Evolutionary conservation across 2,888 invertebrate genomes (phyloP), one percentile per base, ranked within the genome.

Genomic region (Ceraclea dissimilis): DNA sequence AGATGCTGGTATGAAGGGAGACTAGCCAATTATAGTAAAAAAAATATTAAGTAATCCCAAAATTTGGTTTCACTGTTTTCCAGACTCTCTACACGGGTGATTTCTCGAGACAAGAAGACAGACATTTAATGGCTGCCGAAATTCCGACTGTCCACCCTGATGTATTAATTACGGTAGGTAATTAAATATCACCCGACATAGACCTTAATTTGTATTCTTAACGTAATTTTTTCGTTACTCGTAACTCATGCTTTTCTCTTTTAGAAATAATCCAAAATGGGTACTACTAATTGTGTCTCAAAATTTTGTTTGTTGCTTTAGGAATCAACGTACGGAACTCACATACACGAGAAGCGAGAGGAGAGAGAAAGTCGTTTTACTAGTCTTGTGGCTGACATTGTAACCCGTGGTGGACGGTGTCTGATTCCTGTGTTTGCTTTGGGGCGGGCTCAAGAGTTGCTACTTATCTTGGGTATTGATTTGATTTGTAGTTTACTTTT

Each of bases 71-170:
- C n/a, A n/a, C n/a, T n/a, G n/a, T n/a, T 34, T 66, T 65, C 0
- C 65, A 85, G 82, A 81, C 94, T 60, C 74, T 98, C 13, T 98
- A 98, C 69, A 99, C 99, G 0, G 99, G 99, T 0, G 99, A 99
- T 68, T 99, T 99, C 71, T 98, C 98, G 2, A 79, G 99, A 49
- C 95, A 98, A 74, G 99, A 99, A 72, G 99, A 99, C 74, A 79
- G 99, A 8, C 99, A 99, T 83, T 82, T 99, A 64, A 98, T 98
- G 94, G 95, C 98, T 1, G 99, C 99, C 0, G 99, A 99, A 76
- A 92, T 99, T 66, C 99, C 99, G 0, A 90, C 88, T 17, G 87
- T 95, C 54, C 89, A 89, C 64, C 99, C 99, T 0, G 98, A 99
- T 73, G 93, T 99, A 1, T 79, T 99, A 5, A 99, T 99, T 53